Evolutionary conservation across 2,888 invertebrate species (phyloP).

Genomic region (Allygus modestus): DNA sequence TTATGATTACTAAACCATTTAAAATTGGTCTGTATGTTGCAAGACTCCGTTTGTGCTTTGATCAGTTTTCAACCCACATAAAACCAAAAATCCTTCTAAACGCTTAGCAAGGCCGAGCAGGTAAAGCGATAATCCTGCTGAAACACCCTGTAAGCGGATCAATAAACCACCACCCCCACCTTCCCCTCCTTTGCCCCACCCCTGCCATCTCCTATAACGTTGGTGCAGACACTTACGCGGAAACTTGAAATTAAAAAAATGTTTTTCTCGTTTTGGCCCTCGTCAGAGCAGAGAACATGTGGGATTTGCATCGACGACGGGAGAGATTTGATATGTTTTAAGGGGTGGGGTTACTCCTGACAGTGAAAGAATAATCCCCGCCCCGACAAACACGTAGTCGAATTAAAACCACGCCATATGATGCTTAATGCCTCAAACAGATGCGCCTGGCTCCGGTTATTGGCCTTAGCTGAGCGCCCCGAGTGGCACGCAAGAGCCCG

Average conservation of each 20-base stretch:
- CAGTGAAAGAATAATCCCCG: constrained; percentile 54
- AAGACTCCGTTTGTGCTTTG: neutral
- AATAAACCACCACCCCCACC: constrained; percentile 50
- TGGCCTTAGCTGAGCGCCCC: neutral
- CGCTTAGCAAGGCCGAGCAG: neutral
- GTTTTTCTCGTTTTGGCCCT: constrained; percentile 60
- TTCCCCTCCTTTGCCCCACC: neutral
- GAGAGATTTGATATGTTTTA: constrained; percentile 31
- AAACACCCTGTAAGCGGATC: constrained; percentile 52
- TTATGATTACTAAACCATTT: too few species aligned
- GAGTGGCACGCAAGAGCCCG: too few species aligned
- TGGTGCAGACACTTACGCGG: constrained; percentile 53
- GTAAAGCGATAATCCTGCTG: constrained; percentile 40
- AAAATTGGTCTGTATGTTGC: too few species aligned
- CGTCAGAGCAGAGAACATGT: constrained; percentile 46
- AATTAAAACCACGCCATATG: constrained; percentile 36
- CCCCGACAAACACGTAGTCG: constrained; percentile 37
- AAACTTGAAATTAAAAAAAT: constrained; percentile 61
- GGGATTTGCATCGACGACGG: constrained; percentile 60
- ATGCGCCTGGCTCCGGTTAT: constrained; percentile 22
- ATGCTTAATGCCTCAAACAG: constrained; percentile 15
- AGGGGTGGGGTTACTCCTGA: neutral
- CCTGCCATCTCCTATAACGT: neutral
- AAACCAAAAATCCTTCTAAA: neutral
- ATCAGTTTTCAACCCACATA: neutral